phyloP scores from a whole-genome alignment of 2,888 invertebrate species.

The Andrena trimmerana region DNA sequence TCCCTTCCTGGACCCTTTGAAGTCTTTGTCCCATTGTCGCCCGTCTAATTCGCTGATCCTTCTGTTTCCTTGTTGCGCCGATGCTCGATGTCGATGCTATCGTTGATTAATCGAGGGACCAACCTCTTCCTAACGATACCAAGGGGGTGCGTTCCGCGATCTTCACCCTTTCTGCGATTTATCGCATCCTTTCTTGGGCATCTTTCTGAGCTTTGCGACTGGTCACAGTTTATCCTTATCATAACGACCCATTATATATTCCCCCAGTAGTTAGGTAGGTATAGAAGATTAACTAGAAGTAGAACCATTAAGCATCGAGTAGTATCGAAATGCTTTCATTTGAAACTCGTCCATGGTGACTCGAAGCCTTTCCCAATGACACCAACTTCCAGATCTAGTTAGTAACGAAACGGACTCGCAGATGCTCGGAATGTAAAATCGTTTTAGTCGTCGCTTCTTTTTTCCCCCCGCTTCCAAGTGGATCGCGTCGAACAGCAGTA shows the following conservation, averaged over 20 bases:
- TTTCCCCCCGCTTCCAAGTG: background rate
- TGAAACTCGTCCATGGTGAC: background rate
- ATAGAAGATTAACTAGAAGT: no score
- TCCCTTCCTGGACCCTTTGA: background rate
- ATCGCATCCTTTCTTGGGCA: no score
- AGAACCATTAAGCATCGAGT: no score
- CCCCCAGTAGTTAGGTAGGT: no score
- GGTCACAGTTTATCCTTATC: no score
- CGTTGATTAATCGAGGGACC: background rate
- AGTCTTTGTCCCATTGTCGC: slow-evolving; percentile 12
- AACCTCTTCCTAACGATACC: background rate
- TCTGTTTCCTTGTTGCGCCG: background rate
- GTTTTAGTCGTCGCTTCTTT: slow-evolving; percentile 2
- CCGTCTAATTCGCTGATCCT: background rate
- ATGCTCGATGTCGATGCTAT: background rate
- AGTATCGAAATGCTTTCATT: background rate
- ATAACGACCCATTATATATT: no score
- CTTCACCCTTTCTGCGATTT: no score
- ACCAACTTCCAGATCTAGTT: background rate
- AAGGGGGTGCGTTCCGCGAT: no score
- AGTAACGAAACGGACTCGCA: background rate
- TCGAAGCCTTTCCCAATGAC: background rate
- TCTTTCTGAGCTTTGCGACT: no score
- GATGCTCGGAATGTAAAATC: background rate
- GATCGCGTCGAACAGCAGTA: background rate